Conservation (phyloP, 2,888 invertebrate genomes). For the Yponomeuta sedellus region DNA sequence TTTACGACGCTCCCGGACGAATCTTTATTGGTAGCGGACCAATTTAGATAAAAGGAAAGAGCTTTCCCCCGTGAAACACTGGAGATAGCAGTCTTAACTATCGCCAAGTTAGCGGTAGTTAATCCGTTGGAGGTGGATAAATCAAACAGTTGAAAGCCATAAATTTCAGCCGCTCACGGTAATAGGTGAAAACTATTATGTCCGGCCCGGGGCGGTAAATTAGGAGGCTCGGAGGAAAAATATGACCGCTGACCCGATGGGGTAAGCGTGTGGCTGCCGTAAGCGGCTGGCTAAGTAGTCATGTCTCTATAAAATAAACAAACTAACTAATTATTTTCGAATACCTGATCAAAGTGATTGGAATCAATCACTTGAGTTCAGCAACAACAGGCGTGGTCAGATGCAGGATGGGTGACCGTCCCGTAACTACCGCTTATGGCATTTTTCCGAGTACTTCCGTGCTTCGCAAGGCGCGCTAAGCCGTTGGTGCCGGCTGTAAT, state of each 20-base stretch:
- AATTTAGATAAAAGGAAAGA: conserved; percentile 77
- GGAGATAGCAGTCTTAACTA: conserved; percentile 76
- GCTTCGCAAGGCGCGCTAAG: no score
- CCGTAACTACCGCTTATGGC: no score
- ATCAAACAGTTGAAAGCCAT: conserved; percentile 71
- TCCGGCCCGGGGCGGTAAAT: conserved; percentile 44
- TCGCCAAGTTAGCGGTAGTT: conserved; percentile 76
- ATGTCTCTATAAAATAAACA: not conserved
- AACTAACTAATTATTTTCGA: not conserved
- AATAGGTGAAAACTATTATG: conserved; percentile 76
- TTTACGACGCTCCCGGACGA: conserved; percentile 73
- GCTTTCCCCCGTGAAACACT: conserved; percentile 72
- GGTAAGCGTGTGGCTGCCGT: conserved; percentile 19
- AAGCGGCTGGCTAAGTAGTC: conserved; percentile 25
- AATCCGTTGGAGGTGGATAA: conserved; percentile 69
- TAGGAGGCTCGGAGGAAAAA: conserved; percentile 54
- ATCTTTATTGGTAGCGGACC: conserved; percentile 76
- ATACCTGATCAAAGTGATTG: no score
- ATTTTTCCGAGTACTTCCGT: no score
- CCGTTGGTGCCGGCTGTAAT: no score
- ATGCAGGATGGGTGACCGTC: no score
- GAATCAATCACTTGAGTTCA: no score
- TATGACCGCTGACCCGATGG: conserved; percentile 38
- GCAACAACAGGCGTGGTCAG: no score
- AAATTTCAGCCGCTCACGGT: conserved; percentile 65